A percentile compares a stretch with the other conserved stretches of the same genome.
Evolutionary conservation across 2,113 vertebrate species (phyloP).

Genomic region (Athene cunicularia): DNA sequence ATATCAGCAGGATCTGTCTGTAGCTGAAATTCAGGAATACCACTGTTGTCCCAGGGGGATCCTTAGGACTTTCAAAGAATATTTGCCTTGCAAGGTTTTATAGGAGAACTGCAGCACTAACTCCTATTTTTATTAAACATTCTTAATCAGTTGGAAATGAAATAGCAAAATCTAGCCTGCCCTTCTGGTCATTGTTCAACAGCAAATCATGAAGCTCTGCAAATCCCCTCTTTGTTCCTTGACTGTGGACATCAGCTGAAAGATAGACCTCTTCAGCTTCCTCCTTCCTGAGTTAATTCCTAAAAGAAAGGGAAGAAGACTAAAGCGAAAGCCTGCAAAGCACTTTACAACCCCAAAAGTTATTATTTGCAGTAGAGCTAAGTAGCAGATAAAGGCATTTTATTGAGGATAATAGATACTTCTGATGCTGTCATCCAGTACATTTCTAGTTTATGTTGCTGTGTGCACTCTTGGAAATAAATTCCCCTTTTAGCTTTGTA

Average conservation of each 20-base stretch:
- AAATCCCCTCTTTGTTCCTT: neutral
- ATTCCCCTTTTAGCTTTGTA: neutral
- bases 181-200: neutral
- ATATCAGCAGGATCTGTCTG: neutral
- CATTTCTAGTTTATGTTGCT: neutral
- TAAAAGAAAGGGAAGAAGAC: neutral
- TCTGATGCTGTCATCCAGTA: constrained; percentile 1
- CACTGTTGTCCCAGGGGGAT: neutral
- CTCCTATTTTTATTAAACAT: neutral
- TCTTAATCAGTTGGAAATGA: neutral
- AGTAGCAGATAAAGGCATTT: constrained; percentile 39
- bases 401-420: constrained; percentile 7
- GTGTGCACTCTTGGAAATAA: neutral
- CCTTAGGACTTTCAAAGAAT: neutral
- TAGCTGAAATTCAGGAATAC: neutral
- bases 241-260: neutral
- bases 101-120: neutral
- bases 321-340: neutral
- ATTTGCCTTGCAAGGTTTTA: neutral
- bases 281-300: neutral
- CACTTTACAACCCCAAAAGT: neutral
- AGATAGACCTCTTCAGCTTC: neutral
- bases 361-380: constrained; percentile 17
- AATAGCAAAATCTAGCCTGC: neutral
- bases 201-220: neutral